phyloP scores from a whole-genome alignment of 1,140 invertebrate species.

The Penaeus indicus region DNA sequence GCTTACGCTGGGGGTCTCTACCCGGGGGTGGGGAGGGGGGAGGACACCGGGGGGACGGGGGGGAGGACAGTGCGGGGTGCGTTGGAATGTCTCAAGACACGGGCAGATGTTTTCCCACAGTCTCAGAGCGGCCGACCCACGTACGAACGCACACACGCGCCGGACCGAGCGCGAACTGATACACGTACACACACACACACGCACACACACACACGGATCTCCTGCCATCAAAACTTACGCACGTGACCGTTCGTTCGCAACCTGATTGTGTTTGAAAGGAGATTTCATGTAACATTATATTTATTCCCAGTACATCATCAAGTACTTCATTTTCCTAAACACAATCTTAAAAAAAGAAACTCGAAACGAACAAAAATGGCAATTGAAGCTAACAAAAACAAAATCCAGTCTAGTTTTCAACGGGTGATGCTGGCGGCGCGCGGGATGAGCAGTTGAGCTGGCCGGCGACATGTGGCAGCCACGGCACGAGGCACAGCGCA shows the following conservation, averaged over 20 bases:
- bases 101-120: conserved; percentile 65
- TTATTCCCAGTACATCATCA: no score
- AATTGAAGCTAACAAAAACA: not conserved
- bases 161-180: not conserved
- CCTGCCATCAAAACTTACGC: conserved; percentile 45
- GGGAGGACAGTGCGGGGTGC: conserved; percentile 43
- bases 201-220: conserved; percentile 5
- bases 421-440: not conserved
- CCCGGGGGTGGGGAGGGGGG: not conserved
- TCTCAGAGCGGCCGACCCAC: conserved; percentile 46
- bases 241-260: conserved; percentile 45
- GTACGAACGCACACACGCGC: conserved; percentile 46
- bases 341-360: not conserved
- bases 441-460: not conserved
- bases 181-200: conserved; percentile 4
- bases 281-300: no score
- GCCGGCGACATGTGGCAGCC: conserved; percentile 26
- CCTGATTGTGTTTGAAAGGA: conserved; percentile 9
- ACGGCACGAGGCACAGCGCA: conserved; percentile 56
- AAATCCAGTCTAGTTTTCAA: not conserved
- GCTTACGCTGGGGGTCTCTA: conserved; percentile 43
- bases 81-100: conserved; percentile 65
- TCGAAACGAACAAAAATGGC: not conserved
- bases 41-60: not conserved
- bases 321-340: not conserved